Evolutionary conservation across 1,140 invertebrate species (phyloP).

Genomic region (Oryctes rhinoceros): DNA sequence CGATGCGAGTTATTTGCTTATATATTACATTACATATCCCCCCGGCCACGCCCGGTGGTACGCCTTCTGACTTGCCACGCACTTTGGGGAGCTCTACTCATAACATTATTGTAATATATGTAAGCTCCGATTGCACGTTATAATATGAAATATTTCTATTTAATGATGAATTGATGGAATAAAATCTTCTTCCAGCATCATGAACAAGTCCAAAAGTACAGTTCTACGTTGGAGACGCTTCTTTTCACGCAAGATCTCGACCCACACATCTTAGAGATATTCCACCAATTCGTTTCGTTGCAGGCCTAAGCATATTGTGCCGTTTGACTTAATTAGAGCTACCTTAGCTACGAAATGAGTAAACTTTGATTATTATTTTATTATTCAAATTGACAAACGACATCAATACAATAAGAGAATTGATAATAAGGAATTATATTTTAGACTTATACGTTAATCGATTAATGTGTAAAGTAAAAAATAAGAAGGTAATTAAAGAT

Average conservation of each 20-base stretch:
- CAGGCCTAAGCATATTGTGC: conserved; percentile 61
- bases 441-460: not conserved
- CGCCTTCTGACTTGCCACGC: too few species aligned
- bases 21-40: too few species aligned
- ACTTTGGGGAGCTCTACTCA: too few species aligned
- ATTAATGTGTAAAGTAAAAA: too few species aligned
- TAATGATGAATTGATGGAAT: too few species aligned
- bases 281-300: conserved; percentile 94
- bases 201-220: conserved; percentile 97
- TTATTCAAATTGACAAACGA: not conserved
- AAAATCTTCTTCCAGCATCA: conserved; percentile 75
- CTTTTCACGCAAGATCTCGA: conserved; percentile 97
- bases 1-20: too few species aligned
- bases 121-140: not conserved
- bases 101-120: not conserved
- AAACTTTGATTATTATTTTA: not conserved
- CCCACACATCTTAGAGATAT: conserved; percentile 94
- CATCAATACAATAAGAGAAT: not conserved
- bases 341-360: not conserved
- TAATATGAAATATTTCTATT: too few species aligned
- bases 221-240: conserved; percentile 91
- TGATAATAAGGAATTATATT: not conserved
- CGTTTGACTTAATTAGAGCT: not conserved
- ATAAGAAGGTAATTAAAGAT: too few species aligned
- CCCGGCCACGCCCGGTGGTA: too few species aligned